These are phyloP conservation scores for Luffia ferchaultella DNA, from an alignment of 2,888 invertebrate species.

Conservation along the genomic window DNA sequence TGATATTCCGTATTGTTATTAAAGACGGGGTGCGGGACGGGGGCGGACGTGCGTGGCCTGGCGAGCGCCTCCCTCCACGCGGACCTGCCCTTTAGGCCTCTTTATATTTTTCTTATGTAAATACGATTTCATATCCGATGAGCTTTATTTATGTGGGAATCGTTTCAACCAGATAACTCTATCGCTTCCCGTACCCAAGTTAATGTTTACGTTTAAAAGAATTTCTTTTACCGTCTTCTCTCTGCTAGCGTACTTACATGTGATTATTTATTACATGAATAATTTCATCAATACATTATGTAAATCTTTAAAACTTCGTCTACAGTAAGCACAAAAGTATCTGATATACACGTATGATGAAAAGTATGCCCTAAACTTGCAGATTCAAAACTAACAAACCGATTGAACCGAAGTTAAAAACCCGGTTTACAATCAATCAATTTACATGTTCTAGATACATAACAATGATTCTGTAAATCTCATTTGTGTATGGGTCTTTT, in stretches of 20 bases:
- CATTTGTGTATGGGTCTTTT: too few species aligned
- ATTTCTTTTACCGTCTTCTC: background rate
- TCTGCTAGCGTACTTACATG: background rate
- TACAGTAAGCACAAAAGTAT: too few species aligned
- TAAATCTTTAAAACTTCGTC: too few species aligned
- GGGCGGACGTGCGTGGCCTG: slow-evolving; percentile 45
- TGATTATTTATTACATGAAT: background rate
- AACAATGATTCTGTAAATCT: too few species aligned
- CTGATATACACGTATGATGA: too few species aligned
- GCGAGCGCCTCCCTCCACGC: slow-evolving; percentile 52
- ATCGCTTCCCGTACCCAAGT: background rate
- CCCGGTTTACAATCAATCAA: too few species aligned
- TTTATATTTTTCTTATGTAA: slow-evolving; percentile 67
- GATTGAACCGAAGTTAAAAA: background rate
- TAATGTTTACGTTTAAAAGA: background rate
- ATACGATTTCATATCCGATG: slow-evolving; percentile 65
- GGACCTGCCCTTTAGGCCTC: slow-evolving; percentile 63
- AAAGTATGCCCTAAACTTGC: too few species aligned
- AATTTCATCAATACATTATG: too few species aligned
- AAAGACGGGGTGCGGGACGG: slow-evolving; percentile 44
- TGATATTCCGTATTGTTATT: slow-evolving; percentile 67
- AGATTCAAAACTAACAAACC: background rate
- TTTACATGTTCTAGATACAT: too few species aligned
- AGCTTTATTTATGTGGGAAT: slow-evolving; percentile 68
- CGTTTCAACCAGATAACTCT: slow-evolving; percentile 58